Conservation (phyloP, 2,888 invertebrate species). For the Tanypteryx hageni region DNA sequence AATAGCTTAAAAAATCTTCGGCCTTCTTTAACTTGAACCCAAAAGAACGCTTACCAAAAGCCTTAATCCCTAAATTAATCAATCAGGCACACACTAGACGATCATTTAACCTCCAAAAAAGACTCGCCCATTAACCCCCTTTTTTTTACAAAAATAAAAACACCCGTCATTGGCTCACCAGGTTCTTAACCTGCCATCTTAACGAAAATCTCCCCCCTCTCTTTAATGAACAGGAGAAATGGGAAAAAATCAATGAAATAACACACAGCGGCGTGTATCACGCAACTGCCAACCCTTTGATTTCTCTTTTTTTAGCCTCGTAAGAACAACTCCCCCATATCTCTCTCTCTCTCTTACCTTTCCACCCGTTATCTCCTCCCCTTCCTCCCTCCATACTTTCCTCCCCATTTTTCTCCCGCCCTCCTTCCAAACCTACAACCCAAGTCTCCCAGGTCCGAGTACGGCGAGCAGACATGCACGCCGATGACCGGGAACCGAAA, state of each 20-base stretch:
- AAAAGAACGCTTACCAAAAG: background rate
- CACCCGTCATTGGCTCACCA: background rate
- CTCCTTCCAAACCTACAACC: background rate
- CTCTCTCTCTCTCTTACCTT: background rate
- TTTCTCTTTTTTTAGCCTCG: background rate
- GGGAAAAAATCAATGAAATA: background rate
- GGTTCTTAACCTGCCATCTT: background rate
- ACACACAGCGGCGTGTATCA: background rate
- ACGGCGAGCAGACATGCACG: conserved; percentile 38
- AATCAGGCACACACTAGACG: background rate
- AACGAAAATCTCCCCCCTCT: background rate
- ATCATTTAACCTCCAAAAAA: background rate
- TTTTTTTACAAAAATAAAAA: background rate
- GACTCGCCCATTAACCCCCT: background rate
- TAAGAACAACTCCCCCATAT: background rate
- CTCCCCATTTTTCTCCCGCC: background rate
- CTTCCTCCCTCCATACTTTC: background rate
- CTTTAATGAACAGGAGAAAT: background rate
- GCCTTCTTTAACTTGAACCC: background rate
- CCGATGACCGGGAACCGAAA: conserved; percentile 1
- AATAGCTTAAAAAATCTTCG: background rate
- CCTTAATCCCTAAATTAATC: background rate
- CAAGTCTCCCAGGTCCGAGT: background rate
- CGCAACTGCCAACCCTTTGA: conserved; percentile 24
- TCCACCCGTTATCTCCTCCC: background rate